A percentile compares a stretch with the other conserved stretches of the same genome.
Evolutionary conservation across 2,113 vertebrate species (phyloP).

Genomic region (Colaptes auratus): DNA sequence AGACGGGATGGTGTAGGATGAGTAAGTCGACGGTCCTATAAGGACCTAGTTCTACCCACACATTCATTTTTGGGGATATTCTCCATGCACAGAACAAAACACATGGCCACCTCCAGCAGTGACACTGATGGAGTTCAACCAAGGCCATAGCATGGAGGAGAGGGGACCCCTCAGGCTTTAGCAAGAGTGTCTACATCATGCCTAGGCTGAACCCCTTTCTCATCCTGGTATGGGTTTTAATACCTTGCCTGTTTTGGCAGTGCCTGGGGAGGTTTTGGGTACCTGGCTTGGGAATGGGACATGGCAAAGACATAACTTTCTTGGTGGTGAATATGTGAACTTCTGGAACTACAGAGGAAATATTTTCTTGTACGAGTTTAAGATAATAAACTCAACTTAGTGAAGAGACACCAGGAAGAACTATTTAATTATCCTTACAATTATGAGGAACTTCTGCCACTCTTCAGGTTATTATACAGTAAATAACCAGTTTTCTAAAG

Average conservation of each 20-base stretch:
- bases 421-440: conserved; percentile 84
- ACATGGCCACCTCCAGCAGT: not conserved
- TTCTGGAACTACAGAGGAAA: conserved; percentile 42
- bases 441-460: conserved; percentile 83
- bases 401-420: conserved; percentile 73
- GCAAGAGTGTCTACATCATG: not conserved
- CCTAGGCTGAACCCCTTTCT: not conserved
- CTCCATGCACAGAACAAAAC: not conserved
- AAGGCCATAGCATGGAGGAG: not conserved
- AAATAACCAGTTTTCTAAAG: conserved; percentile 87
- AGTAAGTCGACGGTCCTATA: not conserved
- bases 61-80: not conserved
- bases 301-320: not conserved
- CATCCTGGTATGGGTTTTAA: not conserved
- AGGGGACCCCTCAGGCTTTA: not conserved
- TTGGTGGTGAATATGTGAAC: not conserved
- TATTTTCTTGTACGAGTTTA: conserved; percentile 64
- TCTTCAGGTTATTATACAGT: conserved; percentile 85
- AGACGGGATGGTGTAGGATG: not conserved
- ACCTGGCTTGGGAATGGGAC: not conserved
- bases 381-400: conserved; percentile 75
- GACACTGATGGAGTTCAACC: not conserved
- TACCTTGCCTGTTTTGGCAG: not conserved
- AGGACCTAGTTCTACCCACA: not conserved
- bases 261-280: fast-evolving